These are phyloP conservation scores for Esox niger DNA, from an alignment of 2,113 vertebrate species.

Conservation along the genomic window DNA sequence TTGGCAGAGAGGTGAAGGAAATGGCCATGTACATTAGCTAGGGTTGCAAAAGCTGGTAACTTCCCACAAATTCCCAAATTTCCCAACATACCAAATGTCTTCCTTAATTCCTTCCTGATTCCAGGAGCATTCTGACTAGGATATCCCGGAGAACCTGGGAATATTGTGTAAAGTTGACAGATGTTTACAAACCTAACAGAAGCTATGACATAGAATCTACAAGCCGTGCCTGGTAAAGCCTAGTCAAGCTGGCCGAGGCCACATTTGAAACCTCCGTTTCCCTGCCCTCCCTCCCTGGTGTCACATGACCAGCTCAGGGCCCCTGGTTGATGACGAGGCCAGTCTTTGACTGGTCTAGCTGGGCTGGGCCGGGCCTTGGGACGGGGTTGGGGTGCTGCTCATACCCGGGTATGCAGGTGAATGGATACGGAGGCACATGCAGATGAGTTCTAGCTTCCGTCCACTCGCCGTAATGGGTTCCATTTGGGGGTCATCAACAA, in stretches of 20 bases:
- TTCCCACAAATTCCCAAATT: too few relatives aligned
- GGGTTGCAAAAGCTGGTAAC: neutral
- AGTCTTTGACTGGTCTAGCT: conserved; percentile 16
- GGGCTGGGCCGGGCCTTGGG: conserved; percentile 26
- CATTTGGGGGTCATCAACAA: conserved; percentile 70
- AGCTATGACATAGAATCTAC: neutral
- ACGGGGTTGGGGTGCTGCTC: conserved; percentile 72
- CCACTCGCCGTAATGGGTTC: conserved; percentile 59
- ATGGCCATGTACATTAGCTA: conserved; percentile 21
- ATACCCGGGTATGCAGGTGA: conserved; percentile 78
- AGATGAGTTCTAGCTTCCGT: conserved; percentile 73
- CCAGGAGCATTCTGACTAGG: too few relatives aligned
- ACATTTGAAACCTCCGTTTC: conserved; percentile 8
- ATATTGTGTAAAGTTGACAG: too few relatives aligned
- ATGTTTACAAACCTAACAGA: too few relatives aligned
- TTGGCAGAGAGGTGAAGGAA: conserved; percentile 14
- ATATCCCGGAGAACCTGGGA: too few relatives aligned
- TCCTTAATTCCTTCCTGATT: too few relatives aligned
- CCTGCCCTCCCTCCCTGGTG: conserved; percentile 28
- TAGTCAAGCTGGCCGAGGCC: conserved; percentile 1
- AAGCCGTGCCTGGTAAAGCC: neutral
- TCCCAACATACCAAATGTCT: too few relatives aligned
- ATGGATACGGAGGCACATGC: conserved; percentile 76
- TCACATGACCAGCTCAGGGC: conserved; percentile 38
- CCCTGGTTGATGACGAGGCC: conserved; percentile 7